Conservation (phyloP, 2,113 vertebrate genomes). For the Parotia lawesii region DNA sequence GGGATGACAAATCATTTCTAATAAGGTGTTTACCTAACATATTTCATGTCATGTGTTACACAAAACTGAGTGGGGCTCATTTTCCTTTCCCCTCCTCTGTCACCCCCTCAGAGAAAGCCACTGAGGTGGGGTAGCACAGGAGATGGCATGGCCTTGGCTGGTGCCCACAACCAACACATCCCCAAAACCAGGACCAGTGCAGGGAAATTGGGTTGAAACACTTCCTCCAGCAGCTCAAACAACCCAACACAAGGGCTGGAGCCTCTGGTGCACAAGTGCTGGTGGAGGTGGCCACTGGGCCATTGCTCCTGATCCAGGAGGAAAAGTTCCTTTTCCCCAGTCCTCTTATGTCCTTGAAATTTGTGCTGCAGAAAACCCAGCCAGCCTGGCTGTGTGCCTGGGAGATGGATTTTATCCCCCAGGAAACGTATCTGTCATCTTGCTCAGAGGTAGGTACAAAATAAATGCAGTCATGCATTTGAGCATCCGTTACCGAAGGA, state of each 20-base stretch:
- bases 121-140: neutral
- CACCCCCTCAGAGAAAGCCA: neutral
- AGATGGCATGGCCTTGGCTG: neutral
- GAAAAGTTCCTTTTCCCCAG: neutral
- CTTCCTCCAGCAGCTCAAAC: neutral
- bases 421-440: conserved; percentile 62
- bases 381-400: neutral
- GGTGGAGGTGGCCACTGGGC: neutral
- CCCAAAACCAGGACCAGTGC: neutral
- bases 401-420: conserved; percentile 55
- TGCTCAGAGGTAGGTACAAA: conserved; percentile 35
- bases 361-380: neutral
- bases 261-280: neutral
- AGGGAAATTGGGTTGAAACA: accelerated
- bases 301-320: neutral
- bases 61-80: neutral
- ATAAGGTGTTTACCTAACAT: conserved; percentile 37
- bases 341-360: neutral
- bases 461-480: conserved; percentile 37
- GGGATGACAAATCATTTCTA: conserved; percentile 75
- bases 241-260: neutral
- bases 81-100: neutral
- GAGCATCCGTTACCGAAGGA: conserved; percentile 20
- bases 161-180: neutral
- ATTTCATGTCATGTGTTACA: neutral